Evolutionary conservation across 2,113 vertebrate species (phyloP), one percentile per base, ranked within the genome.

Genomic region (Eulacestoma nigropectus): DNA sequence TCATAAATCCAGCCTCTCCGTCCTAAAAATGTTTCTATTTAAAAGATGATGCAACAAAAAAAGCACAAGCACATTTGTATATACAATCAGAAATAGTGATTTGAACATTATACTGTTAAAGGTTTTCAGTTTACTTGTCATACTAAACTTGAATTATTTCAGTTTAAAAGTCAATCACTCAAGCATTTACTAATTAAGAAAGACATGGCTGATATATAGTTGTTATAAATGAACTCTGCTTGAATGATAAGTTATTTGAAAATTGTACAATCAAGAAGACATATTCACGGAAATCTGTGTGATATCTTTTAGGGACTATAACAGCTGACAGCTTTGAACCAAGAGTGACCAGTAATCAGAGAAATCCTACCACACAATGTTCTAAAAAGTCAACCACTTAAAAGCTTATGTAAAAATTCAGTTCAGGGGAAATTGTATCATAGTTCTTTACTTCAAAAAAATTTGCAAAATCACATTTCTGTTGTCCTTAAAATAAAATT

Each of bases 401-500:
- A 76, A 89, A 79, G 67, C 9, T 35, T 26, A 53, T 29, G 21
- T 53, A 39, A 74, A 89, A 88, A 91, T 29, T 77, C 16, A 55
- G 7, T 85, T 81, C 59, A 67, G 42, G 47, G 32, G 47, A 83
- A 93, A 85, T 33, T 13, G 6, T 29, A 85, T 53, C 21, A 14
- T 3, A 59, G 60, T 47, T 84, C 37, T 89, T 89, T 5, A 89
- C 37, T 68, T 76, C 1, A 83, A 91, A 93, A 93, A 44, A 70
- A 80, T 6, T 14, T 87, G 52, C 46, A 95, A 77, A 35, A 56
- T 76, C 83, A 63, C 44, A 79, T 84, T 41, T 96, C 67, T 80
- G 23, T 69, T 83, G 55, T 65, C 59, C 85, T 89, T 89, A 53
- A 93, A 95, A 90, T 90, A 96, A 89, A 91, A 76, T 20, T 11